These are phyloP conservation scores for Bungarus multicinctus DNA, from an alignment of 2,113 vertebrate genomes.

Conservation along the genomic window DNA sequence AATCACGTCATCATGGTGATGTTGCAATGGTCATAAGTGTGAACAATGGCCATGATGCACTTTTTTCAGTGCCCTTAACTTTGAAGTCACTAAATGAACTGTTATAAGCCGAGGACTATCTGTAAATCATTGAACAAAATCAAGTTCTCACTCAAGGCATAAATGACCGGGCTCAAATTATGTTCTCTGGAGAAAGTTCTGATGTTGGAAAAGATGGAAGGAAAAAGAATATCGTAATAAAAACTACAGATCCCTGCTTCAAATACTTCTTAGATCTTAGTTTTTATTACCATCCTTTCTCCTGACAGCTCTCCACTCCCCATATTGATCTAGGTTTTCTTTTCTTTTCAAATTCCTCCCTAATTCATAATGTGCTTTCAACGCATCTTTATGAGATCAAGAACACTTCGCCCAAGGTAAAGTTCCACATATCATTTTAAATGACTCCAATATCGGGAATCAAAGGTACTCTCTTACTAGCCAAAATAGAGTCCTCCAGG, in stretches of 20 bases:
- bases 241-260: background rate
- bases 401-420: background rate
- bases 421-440: background rate
- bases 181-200: background rate
- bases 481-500: background rate
- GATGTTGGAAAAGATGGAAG: background rate
- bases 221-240: background rate
- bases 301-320: background rate
- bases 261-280: background rate
- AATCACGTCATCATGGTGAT: too few species aligned
- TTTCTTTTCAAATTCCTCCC: background rate
- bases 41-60: too few species aligned
- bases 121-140: too few species aligned
- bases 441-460: background rate
- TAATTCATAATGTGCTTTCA: background rate
- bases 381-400: background rate
- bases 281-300: background rate
- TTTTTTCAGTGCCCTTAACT: too few species aligned
- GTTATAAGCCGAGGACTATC: too few species aligned
- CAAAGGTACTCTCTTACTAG: background rate
- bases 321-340: background rate
- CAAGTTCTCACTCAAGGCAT: background rate
- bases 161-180: background rate
- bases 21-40: too few species aligned
- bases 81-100: too few species aligned